Conservation (phyloP, 2,797 vertebrate genomes). For the Chromis chromis region DNA sequence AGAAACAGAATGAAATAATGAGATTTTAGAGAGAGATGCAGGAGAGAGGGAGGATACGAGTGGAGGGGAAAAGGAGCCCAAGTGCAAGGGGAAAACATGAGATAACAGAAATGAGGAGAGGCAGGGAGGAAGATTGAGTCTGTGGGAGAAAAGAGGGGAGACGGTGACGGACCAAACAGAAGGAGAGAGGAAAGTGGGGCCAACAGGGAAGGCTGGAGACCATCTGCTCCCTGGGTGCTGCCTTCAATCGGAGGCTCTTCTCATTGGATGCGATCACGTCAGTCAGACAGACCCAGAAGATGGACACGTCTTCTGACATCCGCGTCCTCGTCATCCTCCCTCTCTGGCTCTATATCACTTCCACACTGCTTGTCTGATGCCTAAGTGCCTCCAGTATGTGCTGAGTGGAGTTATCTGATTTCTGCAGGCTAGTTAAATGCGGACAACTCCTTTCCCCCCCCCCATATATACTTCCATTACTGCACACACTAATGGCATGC, state of each 20-base stretch:
- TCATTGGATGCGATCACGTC: slow-evolving; percentile 46
- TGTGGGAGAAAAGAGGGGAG: too few species aligned
- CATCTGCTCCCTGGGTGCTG: slow-evolving; percentile 27
- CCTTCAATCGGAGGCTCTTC: slow-evolving; percentile 28
- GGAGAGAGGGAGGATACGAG: slow-evolving; percentile 13
- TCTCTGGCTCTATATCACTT: slow-evolving; percentile 2
- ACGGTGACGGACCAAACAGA: slow-evolving; percentile 11
- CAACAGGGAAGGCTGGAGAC: slow-evolving; percentile 27
- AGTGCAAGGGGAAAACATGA: neutral
- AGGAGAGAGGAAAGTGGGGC: slow-evolving; percentile 14
- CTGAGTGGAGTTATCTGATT: slow-evolving; percentile 79
- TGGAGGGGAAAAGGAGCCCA: slow-evolving; percentile 5
- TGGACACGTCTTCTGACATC: slow-evolving; percentile 45
- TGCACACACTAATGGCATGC: slow-evolving; percentile 48
- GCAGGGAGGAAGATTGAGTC: neutral
- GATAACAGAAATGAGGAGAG: neutral
- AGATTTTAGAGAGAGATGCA: slow-evolving; percentile 10
- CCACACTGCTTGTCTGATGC: slow-evolving; percentile 41
- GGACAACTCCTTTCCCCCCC: slow-evolving; percentile 51
- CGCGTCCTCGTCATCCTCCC: slow-evolving; percentile 27
- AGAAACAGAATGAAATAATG: slow-evolving; percentile 30
- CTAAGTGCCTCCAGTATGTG: slow-evolving; percentile 71
- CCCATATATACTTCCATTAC: slow-evolving; percentile 59
- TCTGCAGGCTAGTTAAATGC: slow-evolving; percentile 71
- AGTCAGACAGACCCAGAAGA: slow-evolving; percentile 43